These are phyloP conservation scores for Nyctereutes procyonoides DNA, from an alignment of 2,113 vertebrate genomes.

Conservation along the genomic window DNA sequence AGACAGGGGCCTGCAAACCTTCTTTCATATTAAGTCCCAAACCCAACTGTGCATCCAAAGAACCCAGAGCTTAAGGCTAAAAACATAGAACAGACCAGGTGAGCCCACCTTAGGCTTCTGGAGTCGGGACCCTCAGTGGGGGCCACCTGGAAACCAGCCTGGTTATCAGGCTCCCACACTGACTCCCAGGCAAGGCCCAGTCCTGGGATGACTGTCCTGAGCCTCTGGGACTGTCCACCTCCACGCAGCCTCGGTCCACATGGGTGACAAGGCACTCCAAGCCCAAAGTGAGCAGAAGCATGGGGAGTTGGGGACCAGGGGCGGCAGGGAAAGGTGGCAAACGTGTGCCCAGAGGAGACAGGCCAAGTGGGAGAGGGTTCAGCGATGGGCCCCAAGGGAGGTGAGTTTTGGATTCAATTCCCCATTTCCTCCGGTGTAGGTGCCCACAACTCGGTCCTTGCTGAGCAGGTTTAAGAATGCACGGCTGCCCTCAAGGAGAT, in stretches of 20 bases:
- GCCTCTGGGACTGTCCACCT: not conserved
- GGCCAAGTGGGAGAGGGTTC: not conserved
- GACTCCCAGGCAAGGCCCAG: not conserved
- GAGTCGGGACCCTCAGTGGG: not conserved
- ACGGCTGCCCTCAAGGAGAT: not conserved
- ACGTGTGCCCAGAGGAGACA: not conserved
- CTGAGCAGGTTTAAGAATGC: not conserved
- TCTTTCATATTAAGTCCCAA: not conserved
- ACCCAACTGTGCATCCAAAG: not conserved
- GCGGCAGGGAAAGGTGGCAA: not conserved
- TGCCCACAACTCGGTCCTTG: not conserved
- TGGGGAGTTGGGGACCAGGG: rapidly evolving
- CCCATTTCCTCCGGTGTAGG: rapidly evolving
- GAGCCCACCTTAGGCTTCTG: not conserved
- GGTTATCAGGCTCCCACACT: not conserved
- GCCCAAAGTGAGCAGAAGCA: not conserved
- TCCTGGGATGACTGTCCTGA: not conserved
- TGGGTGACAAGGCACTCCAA: not conserved
- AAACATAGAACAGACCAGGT: not conserved
- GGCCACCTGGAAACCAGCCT: not conserved
- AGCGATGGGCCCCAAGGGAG: rapidly evolving
- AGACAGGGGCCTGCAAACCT: not conserved
- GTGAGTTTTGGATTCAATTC: not conserved
- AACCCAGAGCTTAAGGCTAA: not conserved
- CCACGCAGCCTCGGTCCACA: rapidly evolving